Evolutionary conservation across 2,113 vertebrate genomes (phyloP), one percentile per base, ranked within the genome.

Genomic region (Oenanthe melanoleuca): DNA sequence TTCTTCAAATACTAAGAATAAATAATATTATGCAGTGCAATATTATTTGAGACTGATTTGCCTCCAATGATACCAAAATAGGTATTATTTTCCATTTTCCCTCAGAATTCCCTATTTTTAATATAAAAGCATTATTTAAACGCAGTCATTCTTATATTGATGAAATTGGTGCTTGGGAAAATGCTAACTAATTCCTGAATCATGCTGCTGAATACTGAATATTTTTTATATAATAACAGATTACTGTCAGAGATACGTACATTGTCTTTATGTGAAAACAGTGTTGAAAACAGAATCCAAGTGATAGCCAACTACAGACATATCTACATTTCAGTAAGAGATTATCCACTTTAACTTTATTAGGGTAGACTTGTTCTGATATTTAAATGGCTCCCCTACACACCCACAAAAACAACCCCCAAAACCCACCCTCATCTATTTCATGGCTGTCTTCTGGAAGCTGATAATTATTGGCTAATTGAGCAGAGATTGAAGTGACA

Each of bases 51-150:
- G 31, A 55, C 5, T 2, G 2, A 21, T 61, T 78, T 64, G 6
- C 21, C 25, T n/a, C 33, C 14, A 55, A 0, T n/a, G 16, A 44
- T 79, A 85, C 4, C 20, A 74, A 80, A 61, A 63, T 22, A 61
- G 14, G 5, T 65, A 15, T 28, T 1, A 21, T 23, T 34, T n/a
- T 42, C 3, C 4, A 11, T 15, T 34, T n/a, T 42, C 3, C 5
- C 13, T 17, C 15, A 5, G 5, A 89, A 60, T 77, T 64, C 25
- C 34, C 3, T 59, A 9, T 2, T 72, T 83, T 82, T 38, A 42
- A 66, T 86, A 86, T 80, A 52, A 80, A 34, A 34, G 2, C 26
- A 52, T 42, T 67, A 13, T 64, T 88, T 63, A 56, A 77, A 56
- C 16, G 69, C 22, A 13, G 5, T 57, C 11, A 61, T 70, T 64